Percentiles rank a stretch among this genome's conserved stretches.
Conservation (phyloP, 1,140 invertebrate genomes). For the Heliconius hermathena region DNA sequence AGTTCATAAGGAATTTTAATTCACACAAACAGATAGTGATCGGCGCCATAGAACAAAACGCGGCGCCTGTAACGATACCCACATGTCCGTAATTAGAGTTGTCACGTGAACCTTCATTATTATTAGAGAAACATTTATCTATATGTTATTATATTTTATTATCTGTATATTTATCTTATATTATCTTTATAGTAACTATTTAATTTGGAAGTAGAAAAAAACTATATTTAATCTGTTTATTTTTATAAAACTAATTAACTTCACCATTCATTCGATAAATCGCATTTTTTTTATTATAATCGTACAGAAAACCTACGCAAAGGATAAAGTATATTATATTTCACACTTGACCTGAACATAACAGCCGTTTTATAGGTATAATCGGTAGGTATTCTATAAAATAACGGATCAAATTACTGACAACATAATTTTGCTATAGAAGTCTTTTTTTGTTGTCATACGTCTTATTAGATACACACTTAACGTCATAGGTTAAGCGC, state of each 20-base stretch:
- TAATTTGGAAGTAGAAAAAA: no score
- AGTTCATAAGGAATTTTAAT: conserved; percentile 32
- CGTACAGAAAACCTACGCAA: background rate
- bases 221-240: no score
- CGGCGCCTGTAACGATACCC: conserved; percentile 31
- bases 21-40: conserved; percentile 31
- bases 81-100: conserved; percentile 34
- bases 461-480: no score
- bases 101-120: conserved; percentile 29
- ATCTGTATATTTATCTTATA: background rate
- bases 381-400: background rate
- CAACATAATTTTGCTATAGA: background rate
- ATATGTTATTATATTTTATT: background rate
- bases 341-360: background rate
- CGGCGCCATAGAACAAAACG: conserved; percentile 24
- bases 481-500: no score
- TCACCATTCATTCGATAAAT: background rate
- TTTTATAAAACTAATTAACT: background rate
- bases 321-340: background rate
- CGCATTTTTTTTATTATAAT: background rate
- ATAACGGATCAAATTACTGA: background rate
- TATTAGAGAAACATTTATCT: conserved; percentile 4
- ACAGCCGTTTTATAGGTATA: background rate
- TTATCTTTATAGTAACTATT: no score
- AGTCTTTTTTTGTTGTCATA: no score